These are phyloP conservation scores for Zeuzera pyrina DNA, from an alignment of 2,888 invertebrate species.

Conservation along the genomic window DNA sequence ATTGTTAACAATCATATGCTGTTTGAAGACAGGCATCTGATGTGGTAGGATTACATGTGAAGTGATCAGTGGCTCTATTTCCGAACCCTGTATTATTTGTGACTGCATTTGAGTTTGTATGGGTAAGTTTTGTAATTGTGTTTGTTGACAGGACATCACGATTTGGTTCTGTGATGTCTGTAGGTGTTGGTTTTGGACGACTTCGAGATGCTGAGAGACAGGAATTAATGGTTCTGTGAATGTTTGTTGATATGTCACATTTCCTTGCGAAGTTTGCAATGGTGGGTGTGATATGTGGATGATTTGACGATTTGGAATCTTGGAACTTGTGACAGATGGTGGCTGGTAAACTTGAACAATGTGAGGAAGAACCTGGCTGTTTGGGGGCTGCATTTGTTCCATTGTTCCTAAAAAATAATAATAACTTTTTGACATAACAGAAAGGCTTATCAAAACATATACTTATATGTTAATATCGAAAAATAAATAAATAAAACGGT, in stretches of 20 bases:
- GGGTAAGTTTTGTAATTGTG: slow-evolving; percentile 8
- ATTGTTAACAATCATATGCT: slow-evolving; percentile 45
- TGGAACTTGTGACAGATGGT: slow-evolving; percentile 15
- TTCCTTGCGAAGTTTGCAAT: slow-evolving; percentile 39
- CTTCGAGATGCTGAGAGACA: slow-evolving; percentile 28
- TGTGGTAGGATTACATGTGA: slow-evolving; percentile 49
- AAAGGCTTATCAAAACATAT: no score
- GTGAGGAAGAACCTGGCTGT: slow-evolving; percentile 35
- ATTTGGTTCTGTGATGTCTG: slow-evolving; percentile 45
- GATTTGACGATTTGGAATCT: slow-evolving; percentile 36
- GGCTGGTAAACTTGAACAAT: slow-evolving; percentile 53
- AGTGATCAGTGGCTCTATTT: slow-evolving; percentile 45
- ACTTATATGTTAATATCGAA: no score
- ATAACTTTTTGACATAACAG: no score
- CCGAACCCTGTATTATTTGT: slow-evolving; percentile 32
- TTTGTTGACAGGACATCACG: slow-evolving; percentile 52
- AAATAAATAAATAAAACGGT: no score
- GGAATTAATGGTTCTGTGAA: slow-evolving; percentile 44
- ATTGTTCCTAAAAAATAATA: slow-evolving; percentile 24
- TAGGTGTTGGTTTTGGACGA: slow-evolving; percentile 32
- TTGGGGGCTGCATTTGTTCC: slow-evolving; percentile 46
- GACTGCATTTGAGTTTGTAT: slow-evolving; percentile 22
- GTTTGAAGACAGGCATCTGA: slow-evolving; percentile 37
- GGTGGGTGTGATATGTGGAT: slow-evolving; percentile 46
- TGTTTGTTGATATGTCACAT: slow-evolving; percentile 47